A percentile compares a stretch with the other conserved stretches of the same genome.
Conservation (phyloP, 1,140 invertebrate genomes). For the Caenorhabditis brenneri region DNA sequence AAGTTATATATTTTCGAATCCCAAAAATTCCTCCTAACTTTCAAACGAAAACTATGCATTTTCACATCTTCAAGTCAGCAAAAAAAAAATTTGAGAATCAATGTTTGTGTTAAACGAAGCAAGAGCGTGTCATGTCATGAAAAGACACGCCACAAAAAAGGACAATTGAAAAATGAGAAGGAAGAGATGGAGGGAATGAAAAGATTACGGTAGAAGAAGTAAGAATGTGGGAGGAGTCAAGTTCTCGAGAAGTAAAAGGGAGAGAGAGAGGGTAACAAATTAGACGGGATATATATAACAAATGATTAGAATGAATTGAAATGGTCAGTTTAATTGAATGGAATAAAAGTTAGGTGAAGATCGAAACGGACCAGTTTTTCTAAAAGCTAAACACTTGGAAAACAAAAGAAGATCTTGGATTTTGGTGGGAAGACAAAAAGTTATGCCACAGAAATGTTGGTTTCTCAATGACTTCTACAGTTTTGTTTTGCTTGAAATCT, state of each 20-base stretch:
- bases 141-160: not conserved
- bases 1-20: no score
- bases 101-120: conserved; percentile 39
- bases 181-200: not conserved
- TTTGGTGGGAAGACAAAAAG: no score
- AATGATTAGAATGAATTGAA: not conserved
- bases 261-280: conserved; percentile 22
- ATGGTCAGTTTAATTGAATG: not conserved
- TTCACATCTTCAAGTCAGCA: not conserved
- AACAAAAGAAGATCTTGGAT: no score
- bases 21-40: no score
- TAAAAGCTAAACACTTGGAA: not conserved
- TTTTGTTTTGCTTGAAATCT: no score
- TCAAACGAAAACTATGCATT: not conserved
- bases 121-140: conserved; percentile 10
- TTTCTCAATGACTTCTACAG: no score
- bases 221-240: not conserved
- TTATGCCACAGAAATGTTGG: no score
- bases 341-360: not conserved
- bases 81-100: not conserved
- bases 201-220: not conserved
- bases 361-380: not conserved
- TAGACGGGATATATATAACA: not conserved
- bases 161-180: not conserved
- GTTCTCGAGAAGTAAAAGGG: not conserved